phyloP scores from a whole-genome alignment of 2,113 vertebrate genomes.

The Cebus imitator region DNA sequence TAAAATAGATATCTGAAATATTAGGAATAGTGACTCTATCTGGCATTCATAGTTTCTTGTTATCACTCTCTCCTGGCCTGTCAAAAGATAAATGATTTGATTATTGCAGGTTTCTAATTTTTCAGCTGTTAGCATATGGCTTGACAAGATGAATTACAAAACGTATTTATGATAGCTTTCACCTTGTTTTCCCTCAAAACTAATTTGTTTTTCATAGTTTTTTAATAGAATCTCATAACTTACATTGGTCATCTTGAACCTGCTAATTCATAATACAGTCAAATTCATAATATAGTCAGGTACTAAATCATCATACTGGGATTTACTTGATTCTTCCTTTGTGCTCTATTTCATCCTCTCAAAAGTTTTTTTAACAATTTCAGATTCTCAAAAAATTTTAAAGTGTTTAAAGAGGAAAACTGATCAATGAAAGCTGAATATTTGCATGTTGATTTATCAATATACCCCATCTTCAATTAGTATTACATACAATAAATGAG shows the following conservation, averaged over 20 bases:
- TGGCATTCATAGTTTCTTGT: not conserved
- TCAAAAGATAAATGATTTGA: conserved; percentile 41
- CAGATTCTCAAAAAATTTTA: not conserved
- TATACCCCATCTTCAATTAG: not conserved
- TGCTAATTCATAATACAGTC: not conserved
- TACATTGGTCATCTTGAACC: not conserved
- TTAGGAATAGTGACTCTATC: not conserved
- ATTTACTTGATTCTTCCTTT: not conserved
- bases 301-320: not conserved
- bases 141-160: not conserved
- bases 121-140: not conserved
- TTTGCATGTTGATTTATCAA: not conserved
- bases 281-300: not conserved
- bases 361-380: not conserved
- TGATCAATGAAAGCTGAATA: not conserved
- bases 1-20: not conserved
- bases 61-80: not conserved
- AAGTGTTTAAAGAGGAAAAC: not conserved
- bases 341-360: not conserved
- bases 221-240: not conserved
- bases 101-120: conserved; percentile 6
- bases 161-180: not conserved
- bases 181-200: not conserved
- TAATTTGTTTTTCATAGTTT: conserved; percentile 9
- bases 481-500: not conserved